A percentile compares a stretch with the other conserved stretches of the same genome.
Conservation (phyloP, 2,888 invertebrate genomes). For the Spisula subtruncata region DNA sequence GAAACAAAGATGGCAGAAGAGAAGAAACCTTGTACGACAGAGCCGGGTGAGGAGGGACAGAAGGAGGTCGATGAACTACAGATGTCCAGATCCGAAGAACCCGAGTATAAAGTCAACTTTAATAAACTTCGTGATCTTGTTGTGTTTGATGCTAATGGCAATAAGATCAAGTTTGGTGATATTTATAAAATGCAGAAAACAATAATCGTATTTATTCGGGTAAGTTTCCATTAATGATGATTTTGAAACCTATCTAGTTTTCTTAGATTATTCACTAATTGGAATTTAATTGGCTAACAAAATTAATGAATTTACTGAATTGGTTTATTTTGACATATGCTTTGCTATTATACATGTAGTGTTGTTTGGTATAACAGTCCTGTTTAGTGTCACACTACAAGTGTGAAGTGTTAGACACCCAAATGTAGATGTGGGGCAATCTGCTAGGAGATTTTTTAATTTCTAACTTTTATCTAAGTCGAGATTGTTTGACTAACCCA, state of each 20-base stretch:
- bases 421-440: too few species aligned
- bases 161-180: constrained; percentile 82
- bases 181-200: constrained; percentile 84
- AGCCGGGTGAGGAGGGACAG: constrained; percentile 54
- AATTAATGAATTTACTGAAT: background rate
- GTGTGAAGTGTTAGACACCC: too few species aligned
- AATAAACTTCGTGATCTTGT: constrained; percentile 73
- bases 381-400: too few species aligned
- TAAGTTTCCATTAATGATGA: constrained; percentile 63
- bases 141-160: constrained; percentile 82
- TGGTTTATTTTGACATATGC: too few species aligned
- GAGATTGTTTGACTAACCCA: too few species aligned
- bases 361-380: too few species aligned
- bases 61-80: constrained; percentile 72
- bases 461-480: too few species aligned
- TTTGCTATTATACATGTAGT: too few species aligned
- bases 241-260: too few species aligned
- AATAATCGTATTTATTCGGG: constrained; percentile 82
- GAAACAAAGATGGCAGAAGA: constrained; percentile 61
- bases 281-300: background rate
- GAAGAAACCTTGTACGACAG: constrained; percentile 52
- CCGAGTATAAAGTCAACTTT: constrained; percentile 79
- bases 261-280: background rate
- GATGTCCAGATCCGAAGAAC: constrained; percentile 80
- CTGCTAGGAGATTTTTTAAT: too few species aligned